These are phyloP conservation scores for Thera obeliscata DNA, from an alignment of 2,888 invertebrate species.

Conservation along the genomic window DNA sequence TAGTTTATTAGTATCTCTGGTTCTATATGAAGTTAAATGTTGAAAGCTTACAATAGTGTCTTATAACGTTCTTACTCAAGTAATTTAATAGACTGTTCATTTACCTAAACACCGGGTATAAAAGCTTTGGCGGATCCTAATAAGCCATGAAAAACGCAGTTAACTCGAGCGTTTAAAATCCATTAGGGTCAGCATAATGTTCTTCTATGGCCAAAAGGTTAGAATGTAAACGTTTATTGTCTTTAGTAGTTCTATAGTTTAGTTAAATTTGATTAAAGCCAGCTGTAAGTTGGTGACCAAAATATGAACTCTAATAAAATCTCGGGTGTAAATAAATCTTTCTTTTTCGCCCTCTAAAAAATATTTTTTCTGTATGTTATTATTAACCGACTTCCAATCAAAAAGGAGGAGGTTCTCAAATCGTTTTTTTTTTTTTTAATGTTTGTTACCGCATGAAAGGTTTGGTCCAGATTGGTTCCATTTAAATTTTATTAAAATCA, in stretches of 20 bases:
- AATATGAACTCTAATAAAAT: neutral
- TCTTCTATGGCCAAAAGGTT: neutral
- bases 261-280: neutral
- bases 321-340: no score
- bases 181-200: neutral
- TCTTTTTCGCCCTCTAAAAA: no score
- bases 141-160: constrained; percentile 17
- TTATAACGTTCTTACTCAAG: neutral
- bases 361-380: no score
- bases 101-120: neutral
- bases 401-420: no score
- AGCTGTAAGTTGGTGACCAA: neutral
- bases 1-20: neutral
- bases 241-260: neutral
- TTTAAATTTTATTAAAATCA: no score
- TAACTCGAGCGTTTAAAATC: constrained; percentile 9
- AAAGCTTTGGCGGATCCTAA: constrained; percentile 7
- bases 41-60: neutral
- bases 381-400: no score
- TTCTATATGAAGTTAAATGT: neutral
- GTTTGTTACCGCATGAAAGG: no score
- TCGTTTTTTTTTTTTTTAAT: no score
- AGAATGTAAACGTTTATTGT: neutral
- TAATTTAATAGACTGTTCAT: neutral
- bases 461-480: no score